These are phyloP conservation scores for Sebastiscus tertius DNA, from an alignment of 2,797 vertebrate genomes.

Conservation along the genomic window DNA sequence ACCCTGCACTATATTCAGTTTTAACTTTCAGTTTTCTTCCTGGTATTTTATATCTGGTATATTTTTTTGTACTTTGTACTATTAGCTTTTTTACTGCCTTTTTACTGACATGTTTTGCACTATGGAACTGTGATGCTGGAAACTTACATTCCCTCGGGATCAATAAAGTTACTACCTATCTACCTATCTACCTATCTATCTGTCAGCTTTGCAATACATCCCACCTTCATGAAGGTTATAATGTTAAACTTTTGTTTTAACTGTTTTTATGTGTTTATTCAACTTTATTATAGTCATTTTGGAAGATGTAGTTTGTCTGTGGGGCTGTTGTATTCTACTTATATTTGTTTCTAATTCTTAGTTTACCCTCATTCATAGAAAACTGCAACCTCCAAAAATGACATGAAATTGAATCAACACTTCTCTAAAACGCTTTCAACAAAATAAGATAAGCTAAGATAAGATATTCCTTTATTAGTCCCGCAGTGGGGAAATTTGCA, in stretches of 20 bases:
- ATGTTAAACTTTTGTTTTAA: neutral
- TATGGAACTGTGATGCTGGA: too few species aligned
- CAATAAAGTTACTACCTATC: too few species aligned
- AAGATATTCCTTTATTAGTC: too few species aligned
- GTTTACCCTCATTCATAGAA: neutral
- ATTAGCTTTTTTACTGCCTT: too few species aligned
- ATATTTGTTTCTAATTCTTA: neutral
- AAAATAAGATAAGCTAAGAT: neutral
- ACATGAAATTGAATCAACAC: neutral
- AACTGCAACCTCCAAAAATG: neutral
- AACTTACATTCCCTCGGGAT: too few species aligned
- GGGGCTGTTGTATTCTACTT: neutral
- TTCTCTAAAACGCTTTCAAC: neutral
- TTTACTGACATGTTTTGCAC: too few species aligned
- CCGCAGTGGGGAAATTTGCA: too few species aligned
- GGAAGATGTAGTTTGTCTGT: neutral
- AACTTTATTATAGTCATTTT: neutral
- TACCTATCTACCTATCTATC: too few species aligned
- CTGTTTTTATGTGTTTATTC: neutral
- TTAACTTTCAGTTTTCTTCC: too few species aligned
- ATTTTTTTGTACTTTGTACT: too few species aligned
- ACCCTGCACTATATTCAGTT: too few species aligned
- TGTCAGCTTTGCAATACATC: neutral
- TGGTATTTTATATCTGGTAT: too few species aligned
- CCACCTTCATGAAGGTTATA: neutral